Conservation (phyloP, 2,888 invertebrate species). For the Exocentrus adspersus region DNA sequence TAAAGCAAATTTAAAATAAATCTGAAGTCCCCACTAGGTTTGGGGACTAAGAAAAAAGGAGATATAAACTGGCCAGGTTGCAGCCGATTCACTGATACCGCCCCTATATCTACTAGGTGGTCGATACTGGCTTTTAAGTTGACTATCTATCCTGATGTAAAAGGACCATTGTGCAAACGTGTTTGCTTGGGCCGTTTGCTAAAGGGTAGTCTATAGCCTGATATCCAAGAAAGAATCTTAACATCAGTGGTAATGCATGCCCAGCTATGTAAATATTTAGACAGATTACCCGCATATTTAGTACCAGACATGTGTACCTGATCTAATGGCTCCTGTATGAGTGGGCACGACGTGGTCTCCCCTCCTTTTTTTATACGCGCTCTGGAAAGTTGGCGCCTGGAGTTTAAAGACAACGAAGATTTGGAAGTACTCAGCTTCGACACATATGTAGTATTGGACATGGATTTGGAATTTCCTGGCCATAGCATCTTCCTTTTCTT, state of each 20-base stretch:
- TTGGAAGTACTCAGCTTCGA: background rate
- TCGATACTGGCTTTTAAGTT: background rate
- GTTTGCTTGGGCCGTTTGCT: background rate
- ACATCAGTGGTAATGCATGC: constrained; percentile 8
- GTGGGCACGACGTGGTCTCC: constrained; percentile 5
- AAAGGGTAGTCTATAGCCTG: constrained; percentile 16
- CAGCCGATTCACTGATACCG: background rate
- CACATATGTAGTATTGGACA: background rate
- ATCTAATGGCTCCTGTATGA: constrained; percentile 13
- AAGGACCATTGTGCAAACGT: background rate
- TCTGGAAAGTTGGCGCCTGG: constrained; percentile 14
- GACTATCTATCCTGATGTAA: background rate
- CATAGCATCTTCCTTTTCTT: constrained; percentile 12
- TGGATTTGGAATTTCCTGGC: constrained; percentile 3
- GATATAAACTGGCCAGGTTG: background rate
- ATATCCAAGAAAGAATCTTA: constrained; percentile 4
- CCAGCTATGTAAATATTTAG: constrained; percentile 24
- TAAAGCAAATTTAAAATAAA: background rate
- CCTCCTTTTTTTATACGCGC: constrained; percentile 26
- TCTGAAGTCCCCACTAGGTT: background rate
- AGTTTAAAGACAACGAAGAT: constrained; percentile 22
- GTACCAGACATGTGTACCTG: background rate
- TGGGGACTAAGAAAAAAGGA: background rate
- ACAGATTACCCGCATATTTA: constrained; percentile 24
- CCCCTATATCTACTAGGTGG: background rate